phyloP scores from a whole-genome alignment of 2,113 vertebrate species.

The mouse (Mus musculus) region DNA sequence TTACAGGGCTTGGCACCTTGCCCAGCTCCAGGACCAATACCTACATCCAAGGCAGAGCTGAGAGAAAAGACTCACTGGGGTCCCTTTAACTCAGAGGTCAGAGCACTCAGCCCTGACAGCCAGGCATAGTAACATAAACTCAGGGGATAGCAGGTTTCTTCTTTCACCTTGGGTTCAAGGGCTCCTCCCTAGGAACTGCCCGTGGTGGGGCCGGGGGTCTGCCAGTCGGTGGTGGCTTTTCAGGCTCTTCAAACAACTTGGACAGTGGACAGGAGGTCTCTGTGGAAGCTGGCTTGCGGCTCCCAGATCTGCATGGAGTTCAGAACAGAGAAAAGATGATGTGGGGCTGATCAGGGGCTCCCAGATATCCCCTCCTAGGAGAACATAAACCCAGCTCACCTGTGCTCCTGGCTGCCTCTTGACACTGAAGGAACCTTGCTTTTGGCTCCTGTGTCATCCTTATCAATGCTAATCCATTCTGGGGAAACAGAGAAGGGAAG shows the following conservation, averaged over 20 bases:
- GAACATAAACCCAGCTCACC: conserved; percentile 44
- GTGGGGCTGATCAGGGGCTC: not conserved
- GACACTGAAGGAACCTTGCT: conserved; percentile 87
- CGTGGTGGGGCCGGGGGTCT: conserved; percentile 85
- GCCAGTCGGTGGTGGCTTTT: conserved; percentile 84
- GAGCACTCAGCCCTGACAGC: not conserved
- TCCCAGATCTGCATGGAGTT: conserved; percentile 84
- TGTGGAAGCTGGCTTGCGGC: conserved; percentile 85
- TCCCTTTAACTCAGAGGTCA: conserved; percentile 32
- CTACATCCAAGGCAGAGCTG: not conserved
- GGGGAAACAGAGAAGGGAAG: not conserved
- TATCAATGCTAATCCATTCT: conserved; percentile 99
- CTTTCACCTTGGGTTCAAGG: conserved; percentile 87
- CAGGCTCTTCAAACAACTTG: conserved; percentile 92
- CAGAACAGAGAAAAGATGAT: not conserved
- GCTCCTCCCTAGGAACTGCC: conserved; percentile 87
- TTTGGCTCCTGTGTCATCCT: conserved; percentile 94
- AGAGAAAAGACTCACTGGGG: conserved; percentile 46
- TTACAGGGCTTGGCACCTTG: not conserved
- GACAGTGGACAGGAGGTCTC: conserved; percentile 77
- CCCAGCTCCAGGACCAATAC: not conserved
- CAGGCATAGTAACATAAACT: not conserved
- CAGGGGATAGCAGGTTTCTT: not conserved
- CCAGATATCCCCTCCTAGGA: not conserved
- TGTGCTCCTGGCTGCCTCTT: conserved; percentile 90